Conservation (phyloP, 2,797 vertebrate genomes). For the Cossypha polioptera region DNA sequence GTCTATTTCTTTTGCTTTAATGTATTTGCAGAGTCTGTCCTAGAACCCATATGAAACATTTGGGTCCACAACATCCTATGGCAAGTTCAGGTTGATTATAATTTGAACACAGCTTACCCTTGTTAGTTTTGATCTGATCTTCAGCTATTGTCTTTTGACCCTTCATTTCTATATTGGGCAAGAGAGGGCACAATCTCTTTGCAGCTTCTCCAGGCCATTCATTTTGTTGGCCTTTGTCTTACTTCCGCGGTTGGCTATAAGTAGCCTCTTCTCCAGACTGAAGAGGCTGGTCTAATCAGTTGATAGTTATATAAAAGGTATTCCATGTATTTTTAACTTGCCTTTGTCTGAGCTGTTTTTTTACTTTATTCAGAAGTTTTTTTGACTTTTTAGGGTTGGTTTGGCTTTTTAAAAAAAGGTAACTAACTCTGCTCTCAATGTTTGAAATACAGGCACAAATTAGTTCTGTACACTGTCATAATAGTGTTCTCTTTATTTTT, state of each 20-base stretch:
- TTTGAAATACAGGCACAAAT: neutral
- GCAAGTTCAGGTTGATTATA: neutral
- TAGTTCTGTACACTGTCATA: neutral
- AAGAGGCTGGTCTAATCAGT: neutral
- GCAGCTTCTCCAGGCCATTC: neutral
- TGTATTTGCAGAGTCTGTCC: neutral
- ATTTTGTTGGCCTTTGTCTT: neutral
- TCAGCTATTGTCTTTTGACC: neutral
- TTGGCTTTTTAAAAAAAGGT: neutral
- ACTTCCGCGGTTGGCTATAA: neutral
- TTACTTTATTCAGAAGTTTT: neutral
- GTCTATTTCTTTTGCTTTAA: neutral
- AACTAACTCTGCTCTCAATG: neutral
- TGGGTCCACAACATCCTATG: neutral
- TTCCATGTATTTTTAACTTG: neutral
- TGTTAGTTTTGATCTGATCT: neutral
- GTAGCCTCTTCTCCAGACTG: neutral
- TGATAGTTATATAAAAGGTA: neutral
- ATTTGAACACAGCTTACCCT: neutral
- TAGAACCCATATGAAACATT: neutral
- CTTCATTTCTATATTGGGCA: neutral
- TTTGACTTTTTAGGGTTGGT: neutral
- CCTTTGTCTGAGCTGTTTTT: neutral
- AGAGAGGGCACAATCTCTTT: neutral
- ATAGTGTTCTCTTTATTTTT: neutral